Percentiles rank a stretch among this genome's conserved stretches.
Evolutionary conservation across 2,113 vertebrate genomes (phyloP).

Genomic region (Ailurus styani): DNA sequence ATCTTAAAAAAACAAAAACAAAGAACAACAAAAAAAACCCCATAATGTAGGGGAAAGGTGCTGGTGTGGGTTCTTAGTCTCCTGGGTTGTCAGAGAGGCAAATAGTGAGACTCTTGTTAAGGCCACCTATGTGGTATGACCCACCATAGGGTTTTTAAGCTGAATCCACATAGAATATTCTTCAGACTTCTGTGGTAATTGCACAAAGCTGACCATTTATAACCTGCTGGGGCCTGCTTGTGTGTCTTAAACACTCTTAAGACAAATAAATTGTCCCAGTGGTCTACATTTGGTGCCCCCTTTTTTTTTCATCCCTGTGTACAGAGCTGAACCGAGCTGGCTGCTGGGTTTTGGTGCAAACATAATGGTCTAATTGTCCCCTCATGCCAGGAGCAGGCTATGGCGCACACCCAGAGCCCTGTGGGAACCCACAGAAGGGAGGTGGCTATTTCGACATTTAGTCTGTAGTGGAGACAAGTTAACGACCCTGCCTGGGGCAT

Average conservation of each 20-base stretch:
- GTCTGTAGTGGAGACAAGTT: conserved; percentile 68
- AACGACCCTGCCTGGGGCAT: conserved; percentile 63
- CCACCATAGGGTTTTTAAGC: background rate
- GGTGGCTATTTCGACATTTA: conserved; percentile 60
- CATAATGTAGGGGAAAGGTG: background rate
- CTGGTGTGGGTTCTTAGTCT: background rate
- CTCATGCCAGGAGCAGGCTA: background rate
- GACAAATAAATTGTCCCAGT: conserved; percentile 72
- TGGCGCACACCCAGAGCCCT: conserved; percentile 26
- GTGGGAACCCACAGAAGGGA: conserved; percentile 58
- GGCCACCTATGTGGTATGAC: conserved; percentile 43
- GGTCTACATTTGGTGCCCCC: conserved; percentile 41
- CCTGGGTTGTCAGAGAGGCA: background rate
- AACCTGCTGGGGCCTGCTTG: conserved; percentile 35
- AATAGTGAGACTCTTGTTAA: background rate
- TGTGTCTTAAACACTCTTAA: conserved; percentile 65
- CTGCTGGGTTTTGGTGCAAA: conserved; percentile 33
- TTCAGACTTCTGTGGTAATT: conserved; percentile 28
- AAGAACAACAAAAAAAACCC: no score
- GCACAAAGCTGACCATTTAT: conserved; percentile 65
- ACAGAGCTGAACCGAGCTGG: conserved; percentile 40
- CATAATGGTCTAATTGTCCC: conserved; percentile 68
- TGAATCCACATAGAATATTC: background rate
- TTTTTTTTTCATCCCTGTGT: background rate
- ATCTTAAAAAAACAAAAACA: no score